These are phyloP conservation scores for Stenolophus ochropezus DNA, from an alignment of 2,888 invertebrate species.

Conservation along the genomic window DNA sequence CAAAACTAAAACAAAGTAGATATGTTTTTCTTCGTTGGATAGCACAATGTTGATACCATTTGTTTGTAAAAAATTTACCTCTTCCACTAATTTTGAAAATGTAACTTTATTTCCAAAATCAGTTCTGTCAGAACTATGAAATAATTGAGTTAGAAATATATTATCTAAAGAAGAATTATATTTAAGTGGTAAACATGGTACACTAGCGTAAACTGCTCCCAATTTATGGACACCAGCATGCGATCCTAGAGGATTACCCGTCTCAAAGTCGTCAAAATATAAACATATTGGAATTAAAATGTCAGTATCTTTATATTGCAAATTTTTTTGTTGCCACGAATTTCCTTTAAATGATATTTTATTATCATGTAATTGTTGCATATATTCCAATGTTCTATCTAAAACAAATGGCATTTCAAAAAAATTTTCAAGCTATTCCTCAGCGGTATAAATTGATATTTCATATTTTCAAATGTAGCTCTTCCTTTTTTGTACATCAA, in stretches of 20 bases:
- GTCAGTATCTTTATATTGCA: too few relatives aligned
- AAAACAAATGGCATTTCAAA: slow-evolving; percentile 6
- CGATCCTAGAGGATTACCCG: slow-evolving; percentile 64
- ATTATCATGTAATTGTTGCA: not conserved
- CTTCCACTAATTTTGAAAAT: slow-evolving; percentile 62
- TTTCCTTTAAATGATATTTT: not conserved
- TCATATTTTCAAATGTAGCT: not conserved
- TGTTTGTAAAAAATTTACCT: slow-evolving; percentile 60
- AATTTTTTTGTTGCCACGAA: too few relatives aligned
- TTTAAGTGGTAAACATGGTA: slow-evolving; percentile 62
- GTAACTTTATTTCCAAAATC: slow-evolving; percentile 61
- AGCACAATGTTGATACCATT: slow-evolving; percentile 53
- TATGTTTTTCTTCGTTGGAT: slow-evolving; percentile 47
- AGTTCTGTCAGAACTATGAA: slow-evolving; percentile 61
- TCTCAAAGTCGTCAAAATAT: slow-evolving; percentile 64
- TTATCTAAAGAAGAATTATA: slow-evolving; percentile 61
- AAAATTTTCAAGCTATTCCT: not conserved
- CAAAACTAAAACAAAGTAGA: slow-evolving; percentile 52
- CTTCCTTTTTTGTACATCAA: not conserved
- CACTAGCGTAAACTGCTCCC: slow-evolving; percentile 63
- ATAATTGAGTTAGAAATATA: slow-evolving; percentile 52
- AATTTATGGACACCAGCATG: slow-evolving; percentile 64
- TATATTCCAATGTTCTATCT: not conserved
- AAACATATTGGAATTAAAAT: slow-evolving; percentile 61
- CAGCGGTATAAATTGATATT: not conserved